Evolutionary conservation across 2,888 invertebrate genomes (phyloP), one percentile per base, ranked within the genome.

Genomic region (Candidula unifasciata): DNA sequence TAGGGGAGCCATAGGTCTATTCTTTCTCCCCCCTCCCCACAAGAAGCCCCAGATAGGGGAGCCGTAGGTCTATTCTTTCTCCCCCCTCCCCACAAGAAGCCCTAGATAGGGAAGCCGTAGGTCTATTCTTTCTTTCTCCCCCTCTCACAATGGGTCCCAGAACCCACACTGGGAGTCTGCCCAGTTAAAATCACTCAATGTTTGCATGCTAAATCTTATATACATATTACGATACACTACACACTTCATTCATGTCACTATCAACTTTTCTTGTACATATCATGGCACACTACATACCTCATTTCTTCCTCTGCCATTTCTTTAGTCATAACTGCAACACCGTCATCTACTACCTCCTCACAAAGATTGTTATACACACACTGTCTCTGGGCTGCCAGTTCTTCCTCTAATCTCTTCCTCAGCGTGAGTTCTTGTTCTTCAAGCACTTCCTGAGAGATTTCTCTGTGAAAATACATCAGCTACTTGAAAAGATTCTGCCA

Each of bases 361-460:
- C 82, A 33, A 37, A 87, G 73, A 18, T 52, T 68, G 3, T 30
- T 44, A 0, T 77, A 80, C 37, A 89, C 89, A 68, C 89, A 85
- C 27, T 71, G 79, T 87, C 87, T 30, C 88, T 88, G 82, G 86
- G 86, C 83, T 89, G 85, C 80, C 88, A 85, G 69, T 87, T 89
- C 79, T 90, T 84, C 69, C 21, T 64, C 78, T 30, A 77, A 35
- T 33, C 54, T 33, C 30, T 78, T 74, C 54, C 37, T 52, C 37
- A 80, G 35, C 60, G 66, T 74, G 83, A 80, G 54, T 85, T 80
- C 79, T 87, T 87, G 57, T 84, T 88, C 89, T 24, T 87, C 85
- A 60, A 83, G 76, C 18, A 88, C 87, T 33, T 89, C 89, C 35
- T 84, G 37, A 60, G 87, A 85, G 16, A 90, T 44, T 66, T 86